Base-by-base conservation (phyloP, 2,113 vertebrate species). In the Camarhynchus parvulus region DNA sequence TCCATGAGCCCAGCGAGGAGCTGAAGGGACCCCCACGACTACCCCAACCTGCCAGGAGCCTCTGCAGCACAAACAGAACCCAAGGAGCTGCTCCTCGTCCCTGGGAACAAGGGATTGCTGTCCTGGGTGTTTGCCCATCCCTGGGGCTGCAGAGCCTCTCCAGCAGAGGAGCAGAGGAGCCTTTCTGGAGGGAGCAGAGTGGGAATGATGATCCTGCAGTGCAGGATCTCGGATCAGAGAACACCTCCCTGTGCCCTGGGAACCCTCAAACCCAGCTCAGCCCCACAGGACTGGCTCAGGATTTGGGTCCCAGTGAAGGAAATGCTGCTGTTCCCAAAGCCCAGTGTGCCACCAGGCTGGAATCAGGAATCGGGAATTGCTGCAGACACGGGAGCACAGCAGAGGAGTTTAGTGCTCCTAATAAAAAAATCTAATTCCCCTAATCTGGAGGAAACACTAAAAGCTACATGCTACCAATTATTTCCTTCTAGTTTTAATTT, bases 401-500 rank as follows among this genome's bases (percentile, higher is more conserved):
- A 85, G 53, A 92, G 66, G 83, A 86, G 82, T 93, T 94, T 75
- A 83, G 89, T 44, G 70, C 75, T 94, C 73, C 90, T 89, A 90
- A 90, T 95, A 92, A 96, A 93, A 93, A 79, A 94, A 95, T 88
- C 95, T 95, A 94, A 97, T 97, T 97, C 93, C 58, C 67, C 81
- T 96, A 96, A 96, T 95, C 94, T 97, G 96, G 79, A 92, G 74
- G 91, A 95, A 95, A 86, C 96, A 91, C 92, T 86, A 89, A 92
- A 95, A 96, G 93, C 94, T 90, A 92, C 92, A 93, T 77, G 93
- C 89, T 92, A 86, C 87, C 92, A 92, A 96, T 97, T 96, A 97
- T 95, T 96, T 93, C 72, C 73, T 42, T 78, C 94, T 95, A 83
- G 90, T 96, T 97, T 96, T 96, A 96, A 97, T 97, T 97, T 95